Evolutionary conservation across 2,797 vertebrate species (phyloP), one percentile per base, ranked within the genome.

Genomic region (Anisognathus igniventris): DNA sequence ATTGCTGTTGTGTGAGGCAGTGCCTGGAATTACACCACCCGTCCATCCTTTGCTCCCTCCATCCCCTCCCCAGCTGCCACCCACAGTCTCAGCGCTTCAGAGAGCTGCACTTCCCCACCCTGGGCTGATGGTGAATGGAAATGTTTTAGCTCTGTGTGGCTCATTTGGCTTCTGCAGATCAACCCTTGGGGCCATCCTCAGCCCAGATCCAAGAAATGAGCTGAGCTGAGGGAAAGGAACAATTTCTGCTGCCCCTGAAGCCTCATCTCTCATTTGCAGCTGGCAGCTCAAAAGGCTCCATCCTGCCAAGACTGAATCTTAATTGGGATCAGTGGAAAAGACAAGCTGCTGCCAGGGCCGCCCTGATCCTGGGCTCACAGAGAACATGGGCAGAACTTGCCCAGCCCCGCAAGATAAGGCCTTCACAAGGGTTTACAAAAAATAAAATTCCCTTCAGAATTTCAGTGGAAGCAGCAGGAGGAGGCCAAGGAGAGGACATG

Each of bases 291-390:
- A 37, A 92, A 90, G 86, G 70, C 70, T 92, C 58, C 33, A 24
- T 95, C 68, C 90, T 97, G 95, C 95, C 95, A 96, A 95, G 68
- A 85, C 67, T 65, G 65, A 75, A 61, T 83, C 62, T 93, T 93
- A 95, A 89, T 62, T 95, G 82, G 37, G 88, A 94, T 95, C 91
- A 94, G 82, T 96, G 96, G 97, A 97, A 97, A 97, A 96, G 91
- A 88, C 86, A 81, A 88, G 77, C 88, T 68, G 73, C 65, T 95
- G 96, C 95, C 96, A 97, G 82, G 91, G 76, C 86, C 12, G 72
- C 84, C 35, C 47, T 85, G 78, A 90, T 92, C 79, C 90, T 6
- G 3, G 53, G 56, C 93, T 96, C 66, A 62, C 1, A 64, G 76
- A 75, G 79, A 94, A 83, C 89, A 79, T 2, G 40, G 86, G 72